Conservation (phyloP, 2,113 vertebrate species). For the Athene cunicularia region DNA sequence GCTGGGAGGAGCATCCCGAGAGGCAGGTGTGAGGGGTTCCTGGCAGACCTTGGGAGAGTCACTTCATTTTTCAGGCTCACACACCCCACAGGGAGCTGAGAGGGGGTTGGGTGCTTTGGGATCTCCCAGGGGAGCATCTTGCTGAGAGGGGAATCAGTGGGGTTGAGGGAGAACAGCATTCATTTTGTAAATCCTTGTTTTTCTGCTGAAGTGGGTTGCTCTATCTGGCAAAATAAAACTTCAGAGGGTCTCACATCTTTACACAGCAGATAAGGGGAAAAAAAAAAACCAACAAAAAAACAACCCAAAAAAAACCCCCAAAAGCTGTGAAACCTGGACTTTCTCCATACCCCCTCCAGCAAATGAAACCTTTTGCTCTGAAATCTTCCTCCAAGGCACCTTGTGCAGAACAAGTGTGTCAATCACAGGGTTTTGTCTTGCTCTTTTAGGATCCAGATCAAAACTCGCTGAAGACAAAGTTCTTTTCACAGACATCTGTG, state of each 20-base stretch:
- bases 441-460: conserved; percentile 42
- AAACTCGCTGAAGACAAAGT: conserved; percentile 14
- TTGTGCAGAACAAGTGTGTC: conserved; percentile 39
- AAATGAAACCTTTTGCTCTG: conserved; percentile 35
- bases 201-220: background rate
- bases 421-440: conserved; percentile 25
- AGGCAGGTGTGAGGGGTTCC: fast-evolving
- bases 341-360: conserved; percentile 36
- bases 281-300: background rate
- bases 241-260: background rate
- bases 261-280: background rate
- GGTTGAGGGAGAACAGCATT: background rate
- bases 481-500: background rate
- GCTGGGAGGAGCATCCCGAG: background rate
- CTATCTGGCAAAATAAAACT: background rate
- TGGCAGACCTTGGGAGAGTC: background rate
- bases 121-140: background rate
- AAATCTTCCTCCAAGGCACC: conserved; percentile 44
- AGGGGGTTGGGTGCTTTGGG: background rate
- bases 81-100: background rate
- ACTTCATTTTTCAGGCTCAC: background rate
- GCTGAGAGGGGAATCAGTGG: background rate
- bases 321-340: conserved; percentile 16
- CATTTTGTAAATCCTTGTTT: background rate
- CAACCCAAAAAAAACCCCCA: background rate